phyloP scores from a whole-genome alignment of 2,888 invertebrate species.

The Acronicta leporina region DNA sequence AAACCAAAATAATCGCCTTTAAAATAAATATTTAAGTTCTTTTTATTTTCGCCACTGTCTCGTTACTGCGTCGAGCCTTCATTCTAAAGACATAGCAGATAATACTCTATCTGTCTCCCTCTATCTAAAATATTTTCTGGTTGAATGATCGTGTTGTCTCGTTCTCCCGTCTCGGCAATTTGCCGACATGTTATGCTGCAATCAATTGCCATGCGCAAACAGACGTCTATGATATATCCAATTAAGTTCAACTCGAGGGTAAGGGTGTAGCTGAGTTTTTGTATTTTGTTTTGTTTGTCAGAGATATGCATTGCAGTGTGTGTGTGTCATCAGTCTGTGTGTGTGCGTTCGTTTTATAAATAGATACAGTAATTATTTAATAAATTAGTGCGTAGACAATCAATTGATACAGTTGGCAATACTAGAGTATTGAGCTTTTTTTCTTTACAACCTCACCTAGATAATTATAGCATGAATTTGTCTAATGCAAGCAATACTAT shows the following conservation, averaged over 20 bases:
- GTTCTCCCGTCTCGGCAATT: slow-evolving; percentile 79
- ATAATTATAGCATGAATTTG: too few relatives aligned
- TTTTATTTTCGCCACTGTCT: slow-evolving; percentile 71
- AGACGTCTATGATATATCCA: slow-evolving; percentile 90
- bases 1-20: slow-evolving; percentile 80
- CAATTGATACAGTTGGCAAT: too few relatives aligned
- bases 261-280: slow-evolving; percentile 68
- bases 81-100: slow-evolving; percentile 36
- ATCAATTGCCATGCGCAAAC: slow-evolving; percentile 90
- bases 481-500: too few relatives aligned
- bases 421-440: too few relatives aligned
- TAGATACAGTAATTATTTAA: background rate
- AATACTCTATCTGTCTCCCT: slow-evolving; percentile 51
- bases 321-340: slow-evolving; percentile 4
- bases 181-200: slow-evolving; percentile 88
- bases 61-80: slow-evolving; percentile 71
- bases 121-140: slow-evolving; percentile 44
- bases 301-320: slow-evolving; percentile 20
- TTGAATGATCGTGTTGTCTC: slow-evolving; percentile 58
- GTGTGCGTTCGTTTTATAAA: background rate
- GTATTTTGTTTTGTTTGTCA: slow-evolving; percentile 20
- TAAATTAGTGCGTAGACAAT: background rate
- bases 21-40: slow-evolving; percentile 77
- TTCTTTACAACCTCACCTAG: too few relatives aligned
- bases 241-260: slow-evolving; percentile 77